A percentile compares a stretch with the other conserved stretches of the same genome.
Evolutionary conservation across 1,140 invertebrate species (phyloP).

Genomic region (Apis laboriosa): DNA sequence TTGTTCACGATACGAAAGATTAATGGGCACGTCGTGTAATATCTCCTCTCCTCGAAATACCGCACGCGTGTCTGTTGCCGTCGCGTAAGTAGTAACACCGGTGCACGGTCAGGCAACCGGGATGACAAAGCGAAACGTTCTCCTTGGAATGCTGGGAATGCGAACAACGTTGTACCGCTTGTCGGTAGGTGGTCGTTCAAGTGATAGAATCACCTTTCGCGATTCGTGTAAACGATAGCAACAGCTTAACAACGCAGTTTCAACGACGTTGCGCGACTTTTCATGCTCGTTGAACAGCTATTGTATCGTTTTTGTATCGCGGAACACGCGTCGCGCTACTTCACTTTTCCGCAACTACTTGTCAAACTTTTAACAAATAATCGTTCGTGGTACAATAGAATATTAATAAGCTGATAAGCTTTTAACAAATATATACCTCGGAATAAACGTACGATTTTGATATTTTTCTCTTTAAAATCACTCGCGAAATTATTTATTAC

Average conservation of each 20-base stretch:
- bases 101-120: constrained; percentile 3
- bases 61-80: neutral
- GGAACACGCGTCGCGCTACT: neutral
- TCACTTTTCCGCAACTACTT: neutral
- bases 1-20: neutral
- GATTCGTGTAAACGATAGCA: neutral
- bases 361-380: neutral
- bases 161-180: neutral
- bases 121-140: neutral
- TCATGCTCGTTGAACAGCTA: neutral
- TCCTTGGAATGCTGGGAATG: constrained; percentile 1
- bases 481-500: too few species aligned
- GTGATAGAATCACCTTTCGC: neutral
- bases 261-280: neutral
- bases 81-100: constrained; percentile 16
- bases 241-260: neutral
- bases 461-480: too few species aligned
- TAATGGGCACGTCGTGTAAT: too few species aligned
- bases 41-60: neutral
- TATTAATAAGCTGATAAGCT: too few species aligned
- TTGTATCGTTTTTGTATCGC: neutral
- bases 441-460: too few species aligned
- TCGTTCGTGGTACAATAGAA: too few species aligned
- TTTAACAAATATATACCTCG: too few species aligned
- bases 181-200: neutral